Evolutionary conservation across 2,797 vertebrate genomes (phyloP).

Genomic region (Fringilla coelebs): DNA sequence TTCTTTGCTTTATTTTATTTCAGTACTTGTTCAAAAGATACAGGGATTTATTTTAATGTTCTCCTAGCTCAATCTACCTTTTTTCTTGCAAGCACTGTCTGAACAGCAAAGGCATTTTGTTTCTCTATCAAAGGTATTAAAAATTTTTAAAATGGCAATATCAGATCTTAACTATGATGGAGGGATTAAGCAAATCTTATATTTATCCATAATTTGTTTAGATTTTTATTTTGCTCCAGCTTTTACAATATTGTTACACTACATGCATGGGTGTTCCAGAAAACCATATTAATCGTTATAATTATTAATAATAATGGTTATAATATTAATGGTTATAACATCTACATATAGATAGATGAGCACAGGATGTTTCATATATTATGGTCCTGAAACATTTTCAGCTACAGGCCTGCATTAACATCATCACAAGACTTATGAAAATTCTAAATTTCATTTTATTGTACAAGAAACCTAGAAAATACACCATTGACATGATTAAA

Average conservation of each 20-base stretch:
- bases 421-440: background rate
- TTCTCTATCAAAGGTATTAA: background rate
- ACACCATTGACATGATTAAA: background rate
- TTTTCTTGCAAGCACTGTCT: background rate
- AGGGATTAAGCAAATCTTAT: background rate
- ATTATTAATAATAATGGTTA: background rate
- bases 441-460: background rate
- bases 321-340: background rate
- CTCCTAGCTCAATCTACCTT: background rate
- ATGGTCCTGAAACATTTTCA: background rate
- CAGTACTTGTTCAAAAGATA: conserved; percentile 47
- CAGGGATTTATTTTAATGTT: conserved; percentile 25
- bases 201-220: background rate
- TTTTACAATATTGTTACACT: background rate
- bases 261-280: background rate
- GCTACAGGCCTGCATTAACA: background rate
- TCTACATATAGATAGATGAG: background rate
- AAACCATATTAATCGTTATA: background rate
- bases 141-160: background rate
- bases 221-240: background rate
- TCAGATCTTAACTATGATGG: background rate
- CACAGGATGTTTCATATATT: background rate
- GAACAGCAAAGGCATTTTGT: background rate
- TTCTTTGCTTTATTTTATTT: conserved; percentile 72
- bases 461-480: background rate